A percentile compares a stretch with the other conserved stretches of the same genome.
Conservation (phyloP, 2,113 vertebrate genomes). For the Rhynchomys soricoides region DNA sequence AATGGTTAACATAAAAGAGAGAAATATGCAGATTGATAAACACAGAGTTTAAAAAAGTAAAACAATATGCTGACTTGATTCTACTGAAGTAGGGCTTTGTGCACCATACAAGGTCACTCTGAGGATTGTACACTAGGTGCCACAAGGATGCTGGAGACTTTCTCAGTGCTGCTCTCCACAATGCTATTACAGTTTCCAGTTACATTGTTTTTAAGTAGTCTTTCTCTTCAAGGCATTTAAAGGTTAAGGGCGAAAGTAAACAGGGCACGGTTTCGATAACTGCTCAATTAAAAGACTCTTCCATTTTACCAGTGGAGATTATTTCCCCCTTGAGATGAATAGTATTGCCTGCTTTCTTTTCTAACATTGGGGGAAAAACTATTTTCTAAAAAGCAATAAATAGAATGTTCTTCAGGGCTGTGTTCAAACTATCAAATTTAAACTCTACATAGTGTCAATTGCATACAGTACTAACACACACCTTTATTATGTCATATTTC, state of each 20-base stretch:
- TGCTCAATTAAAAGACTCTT: background rate
- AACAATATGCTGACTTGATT: background rate
- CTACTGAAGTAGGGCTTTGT: background rate
- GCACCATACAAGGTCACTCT: background rate
- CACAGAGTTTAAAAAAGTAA: background rate
- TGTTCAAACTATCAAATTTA: background rate
- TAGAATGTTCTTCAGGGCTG: slow-evolving; percentile 24
- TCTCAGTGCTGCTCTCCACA: background rate
- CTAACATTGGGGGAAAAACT: background rate
- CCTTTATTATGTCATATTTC: background rate
- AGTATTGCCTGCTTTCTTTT: background rate
- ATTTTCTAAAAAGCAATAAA: background rate
- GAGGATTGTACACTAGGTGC: background rate
- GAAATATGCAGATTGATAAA: background rate
- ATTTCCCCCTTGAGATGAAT: background rate
- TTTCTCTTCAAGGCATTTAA: background rate
- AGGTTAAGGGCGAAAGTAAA: background rate
- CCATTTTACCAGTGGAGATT: background rate
- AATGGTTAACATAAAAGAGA: background rate
- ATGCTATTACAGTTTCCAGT: background rate
- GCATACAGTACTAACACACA: background rate
- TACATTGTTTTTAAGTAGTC: background rate
- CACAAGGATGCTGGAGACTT: background rate
- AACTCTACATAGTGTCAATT: background rate
- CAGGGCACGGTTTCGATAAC: background rate